Conservation (phyloP, 2,888 invertebrate genomes). For the Ornithoptera priamus region DNA sequence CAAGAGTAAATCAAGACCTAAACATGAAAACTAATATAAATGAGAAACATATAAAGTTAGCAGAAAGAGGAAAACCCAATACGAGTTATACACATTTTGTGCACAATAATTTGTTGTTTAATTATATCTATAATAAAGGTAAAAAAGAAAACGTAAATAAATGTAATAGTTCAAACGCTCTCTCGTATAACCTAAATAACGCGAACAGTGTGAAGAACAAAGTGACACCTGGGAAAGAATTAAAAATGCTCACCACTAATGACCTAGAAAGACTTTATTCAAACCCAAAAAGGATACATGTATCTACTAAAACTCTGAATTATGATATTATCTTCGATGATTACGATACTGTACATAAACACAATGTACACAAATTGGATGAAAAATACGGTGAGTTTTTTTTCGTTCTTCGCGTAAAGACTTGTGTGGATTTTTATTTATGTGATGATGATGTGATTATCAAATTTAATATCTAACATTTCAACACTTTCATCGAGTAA, state of each 20-base stretch:
- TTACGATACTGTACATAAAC: constrained; percentile 9
- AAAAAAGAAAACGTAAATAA: constrained; percentile 12
- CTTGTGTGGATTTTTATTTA: too few species aligned
- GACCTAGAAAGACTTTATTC: neutral
- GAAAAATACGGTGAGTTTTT: neutral
- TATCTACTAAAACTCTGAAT: constrained; percentile 35
- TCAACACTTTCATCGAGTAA: too few species aligned
- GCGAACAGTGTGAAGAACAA: neutral
- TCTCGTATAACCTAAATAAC: neutral
- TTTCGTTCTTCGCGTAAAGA: neutral
- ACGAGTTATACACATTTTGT: neutral
- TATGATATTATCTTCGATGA: constrained; percentile 36
- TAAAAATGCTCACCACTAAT: constrained; percentile 2
- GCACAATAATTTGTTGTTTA: constrained; percentile 25
- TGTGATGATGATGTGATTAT: too few species aligned
- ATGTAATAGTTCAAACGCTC: neutral
- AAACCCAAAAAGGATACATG: constrained; percentile 32
- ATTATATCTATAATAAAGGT: constrained; percentile 8
- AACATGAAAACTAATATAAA: neutral
- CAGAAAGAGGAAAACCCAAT: constrained; percentile 4
- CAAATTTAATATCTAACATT: too few species aligned
- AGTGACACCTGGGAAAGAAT: neutral
- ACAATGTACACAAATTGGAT: constrained; percentile 8
- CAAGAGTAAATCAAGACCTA: constrained; percentile 6
- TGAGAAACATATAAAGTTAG: neutral